Evolutionary conservation across 1,140 invertebrate genomes (phyloP), one percentile per base, ranked within the genome.

Genomic region (Leucophenga varia): DNA sequence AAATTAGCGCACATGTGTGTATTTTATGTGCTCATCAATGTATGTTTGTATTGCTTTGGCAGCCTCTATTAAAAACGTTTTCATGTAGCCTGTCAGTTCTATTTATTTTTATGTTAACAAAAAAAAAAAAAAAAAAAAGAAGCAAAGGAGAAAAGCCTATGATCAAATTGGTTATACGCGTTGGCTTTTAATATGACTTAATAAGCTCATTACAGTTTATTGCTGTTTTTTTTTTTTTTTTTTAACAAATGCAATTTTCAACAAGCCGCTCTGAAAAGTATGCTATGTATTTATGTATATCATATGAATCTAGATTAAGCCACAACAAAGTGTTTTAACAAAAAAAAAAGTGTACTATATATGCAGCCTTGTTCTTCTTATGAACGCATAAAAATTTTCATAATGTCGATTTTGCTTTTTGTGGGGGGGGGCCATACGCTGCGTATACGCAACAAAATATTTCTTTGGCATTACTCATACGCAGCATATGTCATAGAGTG

Each of bases 101-200:
- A n/a, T n/a, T n/a, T n/a, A n/a, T n/a, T n/a, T n/a, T n/a, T n/a
- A n/a, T n/a, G n/a, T n/a, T n/a, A n/a, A n/a, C n/a, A n/a, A n/a
- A n/a, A n/a, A n/a, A n/a, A n/a, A n/a, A n/a, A n/a, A n/a, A n/a
- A n/a, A n/a, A n/a, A n/a, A n/a, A n/a, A n/a, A n/a, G n/a, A n/a
- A n/a, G n/a, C n/a, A n/a, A n/a, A n/a, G n/a, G n/a, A n/a, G n/a
- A n/a, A n/a, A n/a, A n/a, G n/a, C n/a, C n/a, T n/a, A n/a, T 25
- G 22, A 63, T 65, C 47, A 65, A 67, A 67, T 67, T 67, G 59
- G 59, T 57, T 67, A 63, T 67, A 68, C 64, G 63, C n/a, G n/a
- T n/a, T 64, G 48, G 59, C 52, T 59, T 67, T 65, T 67, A 63
- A 68, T 67, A 63, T 68, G 63, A 63, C 64, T 67, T 63, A 68